phyloP scores from a whole-genome alignment of 2,113 vertebrate genomes.

The Poeciliopsis prolifica region DNA sequence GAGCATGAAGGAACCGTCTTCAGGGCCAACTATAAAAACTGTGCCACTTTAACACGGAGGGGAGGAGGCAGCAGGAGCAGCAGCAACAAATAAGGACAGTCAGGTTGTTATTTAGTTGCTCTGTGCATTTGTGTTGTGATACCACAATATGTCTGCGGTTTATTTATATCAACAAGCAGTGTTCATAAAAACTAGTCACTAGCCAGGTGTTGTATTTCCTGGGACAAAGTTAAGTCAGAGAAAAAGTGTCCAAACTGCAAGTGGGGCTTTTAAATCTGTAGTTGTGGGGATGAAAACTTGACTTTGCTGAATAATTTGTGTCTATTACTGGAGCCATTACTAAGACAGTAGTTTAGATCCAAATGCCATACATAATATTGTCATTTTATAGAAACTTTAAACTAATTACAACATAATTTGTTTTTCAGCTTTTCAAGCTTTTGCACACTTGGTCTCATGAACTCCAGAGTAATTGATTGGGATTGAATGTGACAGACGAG shows the following conservation, averaged over 20 bases:
- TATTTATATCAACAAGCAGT: neutral
- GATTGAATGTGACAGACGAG: neutral
- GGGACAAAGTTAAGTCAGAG: neutral
- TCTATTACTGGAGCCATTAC: neutral
- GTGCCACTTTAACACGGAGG: slow-evolving; percentile 62
- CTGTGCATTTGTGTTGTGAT: slow-evolving; percentile 12
- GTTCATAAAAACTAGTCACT: neutral
- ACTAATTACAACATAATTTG: neutral
- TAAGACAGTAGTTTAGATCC: neutral
- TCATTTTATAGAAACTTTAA: neutral
- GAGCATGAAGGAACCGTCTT: slow-evolving; percentile 58
- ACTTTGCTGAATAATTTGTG: neutral
- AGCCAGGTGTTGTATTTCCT: neutral
- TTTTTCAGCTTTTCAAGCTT: neutral
- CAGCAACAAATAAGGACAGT: slow-evolving; percentile 57
- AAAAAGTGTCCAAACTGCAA: neutral
- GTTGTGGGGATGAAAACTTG: neutral
- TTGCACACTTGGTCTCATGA: neutral
- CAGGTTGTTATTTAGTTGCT: slow-evolving; percentile 8
- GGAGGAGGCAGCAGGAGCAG: slow-evolving; percentile 20
- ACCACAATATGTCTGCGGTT: neutral
- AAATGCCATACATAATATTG: neutral
- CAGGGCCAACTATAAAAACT: slow-evolving; percentile 64
- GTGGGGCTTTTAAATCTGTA: neutral
- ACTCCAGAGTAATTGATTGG: neutral